Conservation (phyloP, 1,140 invertebrate species). For the Aphis gossypii region DNA sequence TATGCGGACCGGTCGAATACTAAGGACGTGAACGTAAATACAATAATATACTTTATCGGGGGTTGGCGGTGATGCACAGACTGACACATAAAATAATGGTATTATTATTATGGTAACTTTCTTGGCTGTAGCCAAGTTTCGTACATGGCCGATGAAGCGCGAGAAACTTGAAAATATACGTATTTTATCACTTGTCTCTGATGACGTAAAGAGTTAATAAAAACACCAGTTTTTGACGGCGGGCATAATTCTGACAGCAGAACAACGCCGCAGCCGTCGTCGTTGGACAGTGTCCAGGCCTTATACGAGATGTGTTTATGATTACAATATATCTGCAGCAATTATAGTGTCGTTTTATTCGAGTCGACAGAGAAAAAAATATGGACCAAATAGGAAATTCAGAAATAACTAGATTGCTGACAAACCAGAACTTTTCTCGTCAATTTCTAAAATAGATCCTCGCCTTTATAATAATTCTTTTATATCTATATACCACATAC, state of each 20-base stretch:
- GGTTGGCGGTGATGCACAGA: not conserved
- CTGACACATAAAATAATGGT: not conserved
- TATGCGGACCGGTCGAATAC: not conserved
- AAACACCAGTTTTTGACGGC: constrained; percentile 35
- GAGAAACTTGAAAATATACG: not conserved
- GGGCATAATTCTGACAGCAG: constrained; percentile 18
- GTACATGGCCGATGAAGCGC: not conserved
- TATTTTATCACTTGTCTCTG: not conserved
- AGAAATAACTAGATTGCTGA: not conserved
- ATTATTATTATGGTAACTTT: not conserved
- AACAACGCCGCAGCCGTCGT: not conserved
- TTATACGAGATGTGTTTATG: not conserved
- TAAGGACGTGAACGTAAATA: not conserved
- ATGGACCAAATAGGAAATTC: not conserved
- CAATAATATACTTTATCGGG: not conserved
- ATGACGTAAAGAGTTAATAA: constrained; percentile 39
- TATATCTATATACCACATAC: not conserved
- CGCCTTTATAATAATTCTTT: not conserved
- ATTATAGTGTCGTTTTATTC: constrained; percentile 8
- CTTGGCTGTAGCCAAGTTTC: not conserved
- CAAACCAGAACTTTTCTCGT: not conserved
- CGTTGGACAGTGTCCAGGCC: constrained; percentile 2
- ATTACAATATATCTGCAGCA: not conserved
- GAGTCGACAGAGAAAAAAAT: not conserved
- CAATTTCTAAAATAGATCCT: not conserved